These are phyloP conservation scores for Poecilia velifera DNA, from an alignment of 2,797 vertebrate species.

Conservation along the genomic window DNA sequence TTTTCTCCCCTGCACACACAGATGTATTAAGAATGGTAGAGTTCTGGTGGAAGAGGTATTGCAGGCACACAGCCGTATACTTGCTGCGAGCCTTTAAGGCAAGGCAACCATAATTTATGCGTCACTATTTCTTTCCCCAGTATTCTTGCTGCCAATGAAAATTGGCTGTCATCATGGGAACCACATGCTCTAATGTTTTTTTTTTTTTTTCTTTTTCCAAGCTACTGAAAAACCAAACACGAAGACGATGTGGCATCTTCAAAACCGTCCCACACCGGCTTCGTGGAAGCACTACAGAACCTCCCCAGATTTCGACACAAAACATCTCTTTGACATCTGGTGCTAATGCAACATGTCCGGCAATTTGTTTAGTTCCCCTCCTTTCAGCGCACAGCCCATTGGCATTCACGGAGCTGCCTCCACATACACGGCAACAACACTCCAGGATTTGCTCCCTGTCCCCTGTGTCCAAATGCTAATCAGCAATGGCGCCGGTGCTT, in stretches of 20 bases:
- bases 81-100: not conserved
- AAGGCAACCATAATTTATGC: constrained; percentile 5
- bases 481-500: constrained; percentile 56
- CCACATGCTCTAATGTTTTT: not conserved
- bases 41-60: not conserved
- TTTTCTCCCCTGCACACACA: not conserved
- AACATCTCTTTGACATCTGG: constrained; percentile 42
- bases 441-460: constrained; percentile 60
- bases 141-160: not conserved
- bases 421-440: constrained; percentile 60
- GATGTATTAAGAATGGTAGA: constrained; percentile 6
- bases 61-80: not conserved
- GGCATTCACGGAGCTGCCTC: constrained; percentile 61
- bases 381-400: constrained; percentile 59
- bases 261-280: not conserved
- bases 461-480: constrained; percentile 74
- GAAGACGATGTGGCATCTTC: not conserved
- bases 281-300: not conserved
- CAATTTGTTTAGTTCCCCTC: constrained; percentile 64
- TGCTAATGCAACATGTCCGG: constrained; percentile 65
- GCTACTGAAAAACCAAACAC: not conserved
- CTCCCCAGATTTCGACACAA: constrained; percentile 20
- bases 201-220: not conserved
- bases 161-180: constrained; percentile 7
- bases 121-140: not conserved